Evolutionary conservation across 2,888 invertebrate genomes (phyloP), one percentile per base, ranked within the genome.

Genomic region (Cheilosia impressa): DNA sequence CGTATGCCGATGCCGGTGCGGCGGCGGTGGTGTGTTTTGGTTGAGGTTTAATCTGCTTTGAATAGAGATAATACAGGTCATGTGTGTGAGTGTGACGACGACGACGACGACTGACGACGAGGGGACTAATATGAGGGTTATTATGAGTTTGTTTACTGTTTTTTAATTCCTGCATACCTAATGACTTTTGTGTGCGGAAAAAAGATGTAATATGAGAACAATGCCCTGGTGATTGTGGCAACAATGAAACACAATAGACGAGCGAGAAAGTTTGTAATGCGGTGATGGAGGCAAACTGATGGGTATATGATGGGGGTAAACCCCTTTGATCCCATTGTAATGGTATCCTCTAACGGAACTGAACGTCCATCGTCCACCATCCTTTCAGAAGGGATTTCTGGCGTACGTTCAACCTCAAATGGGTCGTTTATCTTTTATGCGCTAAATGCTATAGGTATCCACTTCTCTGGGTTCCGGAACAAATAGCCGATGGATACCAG

Each of bases 111-210:
- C 38, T 9, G 38, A 38, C 13, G 9, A 13, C 38, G 62, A 69
- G 69, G 58, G 84, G 41, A 68, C 76, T 62, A 68, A 63, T 80
- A 38, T 43, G 76, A 85, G 76, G 85, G 85, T 72, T 77, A 69
- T 81, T 81, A 77, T 72, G 80, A 62, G 68, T 72, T 72, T 85
- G 84, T 85, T 85, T 84, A 80, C 84, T 71, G 75, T 80, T 76
- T 79, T 76, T 80, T 79, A 75, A 85, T 85, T 80, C 76, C 41
- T 27, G 24, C 52, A 68, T 68, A 24, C 52, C 52, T 24, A 52
- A 80, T 80, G 66, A 34, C 60, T 69, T 53, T 63, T 45, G 65
- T 52, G 47, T 47, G 17, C 7, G 10, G 45, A 69, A 47, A 47
- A 47, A 62, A 38, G 45, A 45, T 68, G 71, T 73, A 34, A 41